Percentiles rank a stretch among this genome's conserved stretches.
Conservation (phyloP, 2,797 vertebrate genomes). For the Vultur gryphus region DNA sequence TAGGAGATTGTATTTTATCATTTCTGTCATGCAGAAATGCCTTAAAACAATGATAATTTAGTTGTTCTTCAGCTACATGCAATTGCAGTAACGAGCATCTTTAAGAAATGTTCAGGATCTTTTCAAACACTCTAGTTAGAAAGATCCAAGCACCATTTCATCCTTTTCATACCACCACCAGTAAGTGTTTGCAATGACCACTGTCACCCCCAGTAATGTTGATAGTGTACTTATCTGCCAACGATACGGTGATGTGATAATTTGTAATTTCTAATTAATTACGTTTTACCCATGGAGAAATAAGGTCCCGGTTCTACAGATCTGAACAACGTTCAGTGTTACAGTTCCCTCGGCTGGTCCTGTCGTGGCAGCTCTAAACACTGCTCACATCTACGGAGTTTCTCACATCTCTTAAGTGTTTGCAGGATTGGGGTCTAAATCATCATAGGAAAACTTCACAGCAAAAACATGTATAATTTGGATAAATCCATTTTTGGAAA, state of each 20-base stretch:
- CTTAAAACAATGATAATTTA: neutral
- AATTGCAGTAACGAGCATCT: neutral
- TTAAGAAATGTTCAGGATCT: neutral
- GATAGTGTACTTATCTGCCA: conserved; percentile 27
- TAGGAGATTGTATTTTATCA: neutral
- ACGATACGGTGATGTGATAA: neutral
- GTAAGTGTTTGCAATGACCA: neutral
- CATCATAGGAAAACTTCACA: neutral
- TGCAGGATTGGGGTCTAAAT: neutral
- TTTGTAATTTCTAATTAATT: neutral
- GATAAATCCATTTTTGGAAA: neutral
- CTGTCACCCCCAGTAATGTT: neutral
- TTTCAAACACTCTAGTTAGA: neutral
- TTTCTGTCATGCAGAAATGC: conserved; percentile 38
- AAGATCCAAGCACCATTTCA: neutral
- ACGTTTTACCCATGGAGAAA: neutral
- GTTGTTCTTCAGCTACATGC: neutral
- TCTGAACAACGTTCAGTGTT: neutral
- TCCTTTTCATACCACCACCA: neutral
- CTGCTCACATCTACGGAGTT: neutral
- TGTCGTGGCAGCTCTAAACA: neutral
- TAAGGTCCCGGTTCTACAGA: neutral
- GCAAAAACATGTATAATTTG: neutral
- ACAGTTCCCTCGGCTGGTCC: neutral
- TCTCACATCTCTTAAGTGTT: neutral